Evolutionary conservation across 2,797 vertebrate species (phyloP).

Genomic region (Eospalax fontanierii): DNA sequence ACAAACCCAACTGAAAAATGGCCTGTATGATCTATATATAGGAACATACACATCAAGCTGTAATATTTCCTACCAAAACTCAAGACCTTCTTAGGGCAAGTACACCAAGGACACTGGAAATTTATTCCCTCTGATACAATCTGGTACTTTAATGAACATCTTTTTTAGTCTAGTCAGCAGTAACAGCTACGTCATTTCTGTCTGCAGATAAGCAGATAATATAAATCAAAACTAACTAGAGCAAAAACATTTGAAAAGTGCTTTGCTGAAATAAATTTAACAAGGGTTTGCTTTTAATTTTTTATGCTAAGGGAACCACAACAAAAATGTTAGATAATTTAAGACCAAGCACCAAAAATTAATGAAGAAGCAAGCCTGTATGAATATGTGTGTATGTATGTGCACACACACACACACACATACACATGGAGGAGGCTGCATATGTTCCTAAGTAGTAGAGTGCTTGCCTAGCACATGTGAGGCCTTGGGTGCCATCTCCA

Average conservation of each 20-base stretch:
- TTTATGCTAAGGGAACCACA: neutral
- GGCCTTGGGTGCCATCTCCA: neutral
- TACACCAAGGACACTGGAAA: neutral
- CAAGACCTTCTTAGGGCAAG: neutral
- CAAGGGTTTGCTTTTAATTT: neutral
- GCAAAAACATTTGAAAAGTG: slow-evolving; percentile 41
- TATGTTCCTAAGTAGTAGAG: too few species aligned
- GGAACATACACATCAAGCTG: neutral
- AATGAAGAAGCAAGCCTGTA: slow-evolving; percentile 13
- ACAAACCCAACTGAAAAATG: neutral
- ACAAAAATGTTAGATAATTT: slow-evolving; percentile 40
- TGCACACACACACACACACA: too few species aligned
- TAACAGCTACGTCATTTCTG: slow-evolving; percentile 63
- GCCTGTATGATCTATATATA: neutral
- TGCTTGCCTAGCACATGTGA: too few species aligned
- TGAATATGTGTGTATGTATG: too few species aligned
- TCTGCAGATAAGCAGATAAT: slow-evolving; percentile 64
- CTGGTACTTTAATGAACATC: slow-evolving; percentile 50
- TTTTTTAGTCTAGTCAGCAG: slow-evolving; percentile 39
- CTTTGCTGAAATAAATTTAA: neutral
- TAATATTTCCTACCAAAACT: neutral
- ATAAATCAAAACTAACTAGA: slow-evolving; percentile 59
- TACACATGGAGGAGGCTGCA: too few species aligned
- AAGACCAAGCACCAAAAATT: slow-evolving; percentile 17
- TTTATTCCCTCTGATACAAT: slow-evolving; percentile 62